Evolutionary conservation across 2,113 vertebrate species (phyloP), one percentile per base, ranked within the genome.

Genomic region (Ardeotis arabs): DNA sequence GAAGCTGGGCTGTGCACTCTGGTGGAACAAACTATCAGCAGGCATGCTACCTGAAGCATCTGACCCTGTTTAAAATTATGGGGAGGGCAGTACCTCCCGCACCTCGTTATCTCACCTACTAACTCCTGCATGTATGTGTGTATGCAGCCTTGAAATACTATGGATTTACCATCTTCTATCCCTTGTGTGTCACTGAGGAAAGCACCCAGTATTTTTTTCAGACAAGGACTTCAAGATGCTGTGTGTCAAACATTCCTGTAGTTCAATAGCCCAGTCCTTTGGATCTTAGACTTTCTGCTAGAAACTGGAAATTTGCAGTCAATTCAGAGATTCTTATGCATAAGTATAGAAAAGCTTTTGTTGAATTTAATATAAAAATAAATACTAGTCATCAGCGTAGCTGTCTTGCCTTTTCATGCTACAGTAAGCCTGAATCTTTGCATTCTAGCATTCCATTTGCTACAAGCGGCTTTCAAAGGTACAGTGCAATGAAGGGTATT

Each of bases 311-410:
- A 85, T 86, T 23, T 33, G 8, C n/a, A 74, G 73, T 67, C 56
- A 64, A 0, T 73, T 84, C 64, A 89, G 63, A 85, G 52, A 14
- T 73, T 93, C 27, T 95, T 96, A 90, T 49, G 55, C 31, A 7
- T 66, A 78, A 76, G 13, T 58, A 49, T 56, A 84, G 56, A 76
- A 85, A 81, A 50, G 18, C 12, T 89, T 82, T 72, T 89, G 53
- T 82, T 95, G 73, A 91, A 77, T 69, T 93, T 87, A 87, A 85
- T 79, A 76, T 84, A 63, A 78, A 94, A 93, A 82, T 74, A 86
- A 90, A 81, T 64, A 39, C 35, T 73, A 58, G 58, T 72, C 23
- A 64, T 77, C 0, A 6, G 17, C 39, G 33, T 93, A 78, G 37
- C 77, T 84, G 47, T 79, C 60, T 72, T 95, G 62, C 39, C 33